phyloP scores from a whole-genome alignment of 2,797 vertebrate species.

The Gila robusta region DNA sequence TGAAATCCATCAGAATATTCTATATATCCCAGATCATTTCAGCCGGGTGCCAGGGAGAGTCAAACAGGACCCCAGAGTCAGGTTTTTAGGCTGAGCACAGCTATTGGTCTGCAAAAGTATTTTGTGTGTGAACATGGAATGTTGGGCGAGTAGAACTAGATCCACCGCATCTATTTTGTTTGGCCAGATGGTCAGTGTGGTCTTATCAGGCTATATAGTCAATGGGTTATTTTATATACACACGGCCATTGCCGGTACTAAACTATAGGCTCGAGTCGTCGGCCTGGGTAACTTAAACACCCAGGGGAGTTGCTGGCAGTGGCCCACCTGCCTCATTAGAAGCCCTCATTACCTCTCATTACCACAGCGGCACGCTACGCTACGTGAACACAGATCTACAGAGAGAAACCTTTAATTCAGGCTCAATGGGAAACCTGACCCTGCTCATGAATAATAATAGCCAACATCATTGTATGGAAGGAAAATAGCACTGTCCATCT shows the following conservation, averaged over 20 bases:
- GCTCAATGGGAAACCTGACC: conserved; percentile 86
- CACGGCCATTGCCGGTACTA: not conserved
- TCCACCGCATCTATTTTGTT: conserved; percentile 12
- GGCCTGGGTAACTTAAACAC: conserved; percentile 48
- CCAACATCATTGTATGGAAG: conserved; percentile 81
- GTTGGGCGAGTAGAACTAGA: conserved; percentile 25
- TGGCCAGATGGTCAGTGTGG: conserved; percentile 32
- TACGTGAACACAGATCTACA: conserved; percentile 66
- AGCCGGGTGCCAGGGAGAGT: not conserved
- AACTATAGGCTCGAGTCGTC: conserved; percentile 16
- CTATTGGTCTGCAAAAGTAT: conserved; percentile 16
- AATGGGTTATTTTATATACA: conserved; percentile 11
- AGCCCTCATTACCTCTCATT: conserved; percentile 67
- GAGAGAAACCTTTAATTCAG: conserved; percentile 84
- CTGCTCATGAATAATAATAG: conserved; percentile 85
- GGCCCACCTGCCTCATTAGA: conserved; percentile 63
- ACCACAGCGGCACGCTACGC: conserved; percentile 54
- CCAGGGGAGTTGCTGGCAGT: conserved; percentile 57
- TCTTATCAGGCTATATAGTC: conserved; percentile 14
- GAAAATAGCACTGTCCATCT: conserved; percentile 83
- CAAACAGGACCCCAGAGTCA: conserved; percentile 6
- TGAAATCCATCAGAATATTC: conserved; percentile 24
- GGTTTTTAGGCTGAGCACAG: not conserved
- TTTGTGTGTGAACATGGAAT: conserved; percentile 35
- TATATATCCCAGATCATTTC: conserved; percentile 23